These are phyloP conservation scores for Phaethon lepturus DNA, from an alignment of 2,113 vertebrate species.

Conservation along the genomic window DNA sequence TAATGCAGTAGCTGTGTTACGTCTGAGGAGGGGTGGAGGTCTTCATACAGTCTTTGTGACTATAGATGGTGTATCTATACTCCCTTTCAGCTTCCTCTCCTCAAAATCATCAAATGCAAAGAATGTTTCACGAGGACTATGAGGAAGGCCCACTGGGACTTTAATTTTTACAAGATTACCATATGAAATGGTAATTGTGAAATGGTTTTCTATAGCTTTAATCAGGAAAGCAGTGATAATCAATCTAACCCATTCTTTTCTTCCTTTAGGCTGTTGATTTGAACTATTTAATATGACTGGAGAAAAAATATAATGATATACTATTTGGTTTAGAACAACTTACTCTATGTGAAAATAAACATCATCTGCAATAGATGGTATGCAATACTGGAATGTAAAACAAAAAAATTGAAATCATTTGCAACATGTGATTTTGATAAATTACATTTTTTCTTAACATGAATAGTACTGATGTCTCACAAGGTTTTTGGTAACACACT, in stretches of 20 bases:
- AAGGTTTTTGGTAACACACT: constrained; percentile 16
- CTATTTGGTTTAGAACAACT: not conserved
- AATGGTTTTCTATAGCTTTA: not conserved
- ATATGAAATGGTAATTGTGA: not conserved
- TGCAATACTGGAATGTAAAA: not conserved
- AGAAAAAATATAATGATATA: not conserved
- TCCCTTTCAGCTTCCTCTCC: not conserved
- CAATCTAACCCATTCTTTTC: not conserved
- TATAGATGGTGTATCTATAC: not conserved
- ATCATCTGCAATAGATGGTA: not conserved
- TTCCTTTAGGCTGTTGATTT: not conserved
- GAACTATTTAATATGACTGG: not conserved
- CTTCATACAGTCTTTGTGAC: not conserved
- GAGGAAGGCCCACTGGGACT: not conserved
- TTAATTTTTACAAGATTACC: not conserved
- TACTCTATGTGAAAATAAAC: not conserved
- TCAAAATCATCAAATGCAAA: constrained; percentile 18
- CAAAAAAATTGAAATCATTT: not conserved
- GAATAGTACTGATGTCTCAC: not conserved
- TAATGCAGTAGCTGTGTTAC: not conserved
- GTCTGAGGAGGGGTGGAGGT: not conserved
- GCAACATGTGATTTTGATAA: not conserved
- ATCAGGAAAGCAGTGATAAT: not conserved
- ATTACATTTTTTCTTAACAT: not conserved
- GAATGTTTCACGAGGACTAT: not conserved